These are phyloP conservation scores for Chloroceryle amazona DNA, from an alignment of 2,797 vertebrate species.

Conservation along the genomic window DNA sequence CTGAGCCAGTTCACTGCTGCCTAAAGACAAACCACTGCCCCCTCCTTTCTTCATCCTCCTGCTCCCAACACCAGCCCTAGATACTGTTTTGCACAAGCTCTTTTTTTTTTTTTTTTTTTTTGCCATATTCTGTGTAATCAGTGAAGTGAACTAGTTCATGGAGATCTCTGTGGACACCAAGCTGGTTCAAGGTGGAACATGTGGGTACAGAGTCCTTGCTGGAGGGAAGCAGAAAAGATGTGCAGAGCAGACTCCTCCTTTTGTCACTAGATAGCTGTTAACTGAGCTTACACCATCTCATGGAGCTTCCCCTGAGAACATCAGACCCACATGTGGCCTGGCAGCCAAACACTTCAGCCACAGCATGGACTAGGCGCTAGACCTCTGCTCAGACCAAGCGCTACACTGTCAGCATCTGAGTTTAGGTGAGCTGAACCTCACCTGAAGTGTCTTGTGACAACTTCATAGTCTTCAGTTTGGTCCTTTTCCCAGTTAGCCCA, in stretches of 20 bases:
- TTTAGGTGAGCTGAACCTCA: background rate
- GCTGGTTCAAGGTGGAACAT: background rate
- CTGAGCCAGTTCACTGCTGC: background rate
- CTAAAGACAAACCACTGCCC: background rate
- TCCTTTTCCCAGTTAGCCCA: background rate
- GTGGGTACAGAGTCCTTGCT: background rate
- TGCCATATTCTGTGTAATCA: background rate
- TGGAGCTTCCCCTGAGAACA: background rate
- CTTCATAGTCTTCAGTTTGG: background rate
- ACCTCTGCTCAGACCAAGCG: background rate
- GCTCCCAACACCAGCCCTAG: background rate
- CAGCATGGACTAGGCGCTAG: fast-evolving
- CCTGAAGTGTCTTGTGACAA: background rate
- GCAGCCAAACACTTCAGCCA: background rate
- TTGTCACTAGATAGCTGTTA: background rate
- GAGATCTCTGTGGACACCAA: background rate
- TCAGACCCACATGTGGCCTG: background rate
- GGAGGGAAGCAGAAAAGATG: background rate
- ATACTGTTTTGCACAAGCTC: background rate
- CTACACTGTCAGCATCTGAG: background rate
- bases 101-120: background rate
- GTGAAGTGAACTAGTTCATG: background rate
- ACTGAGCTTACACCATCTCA: background rate
- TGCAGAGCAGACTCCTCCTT: background rate
- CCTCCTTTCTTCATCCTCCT: background rate